These are phyloP conservation scores for Cygnus atratus DNA, from an alignment of 2,113 vertebrate genomes.

Conservation along the genomic window DNA sequence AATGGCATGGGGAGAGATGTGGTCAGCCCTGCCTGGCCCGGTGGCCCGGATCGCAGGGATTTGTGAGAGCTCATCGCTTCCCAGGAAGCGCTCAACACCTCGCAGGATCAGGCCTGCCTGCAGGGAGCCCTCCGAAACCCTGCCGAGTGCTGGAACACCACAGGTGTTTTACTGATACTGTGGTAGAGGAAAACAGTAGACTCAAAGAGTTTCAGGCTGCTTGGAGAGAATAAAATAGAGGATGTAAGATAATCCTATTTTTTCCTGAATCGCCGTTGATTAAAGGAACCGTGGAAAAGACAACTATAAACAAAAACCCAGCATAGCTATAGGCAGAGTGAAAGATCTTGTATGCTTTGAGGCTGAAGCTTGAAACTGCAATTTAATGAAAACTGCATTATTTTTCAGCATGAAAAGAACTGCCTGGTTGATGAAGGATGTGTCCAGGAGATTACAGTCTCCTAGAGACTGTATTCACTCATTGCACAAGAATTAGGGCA, in stretches of 20 bases:
- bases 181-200: background rate
- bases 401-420: background rate
- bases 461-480: background rate
- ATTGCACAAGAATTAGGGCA: background rate
- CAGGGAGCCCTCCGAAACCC: background rate
- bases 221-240: background rate
- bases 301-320: background rate
- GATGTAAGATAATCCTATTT: background rate
- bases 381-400: background rate
- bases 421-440: background rate
- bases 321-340: background rate
- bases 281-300: background rate
- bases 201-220: background rate
- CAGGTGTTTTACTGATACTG: background rate
- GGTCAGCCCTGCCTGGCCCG: background rate
- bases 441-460: background rate
- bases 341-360: background rate
- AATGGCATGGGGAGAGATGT: fast-evolving
- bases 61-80: conserved; percentile 32
- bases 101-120: background rate
- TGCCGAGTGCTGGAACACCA: background rate
- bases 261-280: background rate
- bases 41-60: background rate
- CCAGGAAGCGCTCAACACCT: conserved; percentile 39
- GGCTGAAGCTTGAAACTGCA: background rate